Evolutionary conservation across 2,113 vertebrate species (phyloP), one percentile per base, ranked within the genome.

Genomic region (Oceanodroma tethys): DNA sequence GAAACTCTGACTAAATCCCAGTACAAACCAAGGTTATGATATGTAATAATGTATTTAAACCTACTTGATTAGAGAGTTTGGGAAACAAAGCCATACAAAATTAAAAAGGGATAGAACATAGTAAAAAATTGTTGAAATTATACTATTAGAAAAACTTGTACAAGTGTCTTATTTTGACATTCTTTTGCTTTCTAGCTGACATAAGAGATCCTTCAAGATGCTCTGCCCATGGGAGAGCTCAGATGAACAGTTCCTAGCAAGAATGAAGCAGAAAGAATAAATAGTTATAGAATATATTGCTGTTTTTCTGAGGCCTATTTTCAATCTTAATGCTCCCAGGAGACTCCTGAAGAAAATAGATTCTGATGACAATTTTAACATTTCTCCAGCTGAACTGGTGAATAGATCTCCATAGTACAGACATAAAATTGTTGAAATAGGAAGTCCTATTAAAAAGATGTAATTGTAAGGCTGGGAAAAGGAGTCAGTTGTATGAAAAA

Each of bases 311-410:
- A 86, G 27, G 36, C 16, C 40, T 88, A 48, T 86, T 91, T 71
- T 92, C 94, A 95, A 42, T 65, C 36, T 88, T 63, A 52, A 13
- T 43, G 42, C 23, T 96, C 89, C 75, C 72, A 92, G 67, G 79
- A 95, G 63, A 20, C 27, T 93, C 9, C 75, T 65, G 52, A 91
- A 86, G 84, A 75, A 93, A 95, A 96, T 13, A 93, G 74, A 85
- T 90, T 79, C 68, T 91, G 83, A 59, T 74, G 26, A 96, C 67
- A 95, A 96, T 95, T 88, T 94, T 92, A 93, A 67, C 53, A 86
- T 90, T 95, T 93, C 63, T 94, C 20, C 2, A 9, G 32, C 30
- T 75, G 48, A 95, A 95, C 8, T 68, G 13, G 21, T 70, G 67
- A 92, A 74, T 59, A 56, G 27, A 58, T 62, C 26, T 91, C 81